Evolutionary conservation across 2,113 vertebrate genomes (phyloP).

Genomic region (Seriola dumerili): DNA sequence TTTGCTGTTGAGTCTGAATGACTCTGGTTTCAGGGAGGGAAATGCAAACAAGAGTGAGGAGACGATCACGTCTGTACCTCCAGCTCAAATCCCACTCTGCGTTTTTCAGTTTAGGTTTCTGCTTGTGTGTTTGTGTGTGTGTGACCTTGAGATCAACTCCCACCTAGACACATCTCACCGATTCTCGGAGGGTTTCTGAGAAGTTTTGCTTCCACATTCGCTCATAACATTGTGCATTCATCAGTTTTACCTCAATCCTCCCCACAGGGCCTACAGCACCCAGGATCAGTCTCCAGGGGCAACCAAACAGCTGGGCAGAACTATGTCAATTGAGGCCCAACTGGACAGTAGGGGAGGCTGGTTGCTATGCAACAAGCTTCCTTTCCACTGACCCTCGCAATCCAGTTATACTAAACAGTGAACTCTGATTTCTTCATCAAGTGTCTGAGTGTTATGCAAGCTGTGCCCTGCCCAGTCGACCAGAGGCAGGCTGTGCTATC

Average conservation of each 20-base stretch:
- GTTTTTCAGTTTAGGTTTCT: slow-evolving; percentile 24
- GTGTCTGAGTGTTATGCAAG: slow-evolving; percentile 54
- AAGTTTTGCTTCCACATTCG: slow-evolving; percentile 7
- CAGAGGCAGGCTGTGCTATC: slow-evolving; percentile 19
- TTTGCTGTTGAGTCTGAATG: slow-evolving; percentile 40
- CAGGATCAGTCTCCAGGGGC: slow-evolving; percentile 57
- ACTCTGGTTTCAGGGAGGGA: slow-evolving; percentile 21
- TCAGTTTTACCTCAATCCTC: slow-evolving; percentile 15
- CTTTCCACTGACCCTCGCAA: slow-evolving; percentile 34
- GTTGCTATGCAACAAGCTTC: slow-evolving; percentile 72
- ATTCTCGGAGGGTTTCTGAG: slow-evolving; percentile 25
- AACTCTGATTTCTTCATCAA: slow-evolving; percentile 59
- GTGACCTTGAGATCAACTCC: slow-evolving; percentile 35
- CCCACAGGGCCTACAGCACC: slow-evolving; percentile 22
- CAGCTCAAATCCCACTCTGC: not conserved
- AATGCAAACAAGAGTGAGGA: slow-evolving; percentile 1
- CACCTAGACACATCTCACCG: slow-evolving; percentile 13
- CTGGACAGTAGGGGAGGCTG: slow-evolving; percentile 37
- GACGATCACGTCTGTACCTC: not conserved
- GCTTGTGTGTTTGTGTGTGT: slow-evolving; percentile 18
- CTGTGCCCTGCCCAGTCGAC: slow-evolving; percentile 31
- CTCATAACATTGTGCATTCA: slow-evolving; percentile 26
- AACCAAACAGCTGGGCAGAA: slow-evolving; percentile 62
- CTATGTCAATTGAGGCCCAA: slow-evolving; percentile 55
- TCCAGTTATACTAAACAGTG: slow-evolving; percentile 22